These are phyloP conservation scores for Anser brachyrhynchus DNA, from an alignment of 2,113 vertebrate species.

Conservation along the genomic window DNA sequence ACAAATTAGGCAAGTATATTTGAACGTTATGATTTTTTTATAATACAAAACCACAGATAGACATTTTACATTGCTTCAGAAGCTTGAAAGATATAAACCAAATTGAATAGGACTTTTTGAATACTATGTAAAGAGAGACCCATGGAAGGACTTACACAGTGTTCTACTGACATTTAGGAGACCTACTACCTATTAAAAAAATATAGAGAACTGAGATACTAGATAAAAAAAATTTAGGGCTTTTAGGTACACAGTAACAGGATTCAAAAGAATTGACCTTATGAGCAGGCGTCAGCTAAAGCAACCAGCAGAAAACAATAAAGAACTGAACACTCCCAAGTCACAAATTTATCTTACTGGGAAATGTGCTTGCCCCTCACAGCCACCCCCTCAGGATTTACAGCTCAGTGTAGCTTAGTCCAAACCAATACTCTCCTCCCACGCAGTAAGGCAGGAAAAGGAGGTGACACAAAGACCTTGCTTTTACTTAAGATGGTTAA, in stretches of 20 bases:
- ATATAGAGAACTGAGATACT: background rate
- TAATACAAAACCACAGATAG: background rate
- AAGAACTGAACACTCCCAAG: background rate
- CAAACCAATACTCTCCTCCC: background rate
- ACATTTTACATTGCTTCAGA: background rate
- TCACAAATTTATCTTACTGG: background rate
- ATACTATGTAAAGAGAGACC: background rate
- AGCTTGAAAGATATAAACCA: background rate
- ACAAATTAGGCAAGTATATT: background rate
- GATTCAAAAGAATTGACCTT: background rate
- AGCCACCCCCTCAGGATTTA: background rate
- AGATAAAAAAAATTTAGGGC: background rate
- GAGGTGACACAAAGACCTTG: background rate
- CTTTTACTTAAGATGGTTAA: background rate
- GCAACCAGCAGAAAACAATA: background rate
- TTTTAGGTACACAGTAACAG: background rate
- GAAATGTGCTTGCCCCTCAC: background rate
- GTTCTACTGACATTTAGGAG: background rate
- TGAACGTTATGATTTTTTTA: background rate
- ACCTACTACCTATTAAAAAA: background rate
- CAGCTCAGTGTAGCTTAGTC: background rate
- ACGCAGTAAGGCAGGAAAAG: background rate
- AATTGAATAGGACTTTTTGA: background rate
- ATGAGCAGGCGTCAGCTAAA: background rate
- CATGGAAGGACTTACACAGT: background rate